Percentiles rank a stretch among this genome's conserved stretches.
phyloP scores from a whole-genome alignment of 2,797 vertebrate species.

The Phaenicophaeus curvirostris region DNA sequence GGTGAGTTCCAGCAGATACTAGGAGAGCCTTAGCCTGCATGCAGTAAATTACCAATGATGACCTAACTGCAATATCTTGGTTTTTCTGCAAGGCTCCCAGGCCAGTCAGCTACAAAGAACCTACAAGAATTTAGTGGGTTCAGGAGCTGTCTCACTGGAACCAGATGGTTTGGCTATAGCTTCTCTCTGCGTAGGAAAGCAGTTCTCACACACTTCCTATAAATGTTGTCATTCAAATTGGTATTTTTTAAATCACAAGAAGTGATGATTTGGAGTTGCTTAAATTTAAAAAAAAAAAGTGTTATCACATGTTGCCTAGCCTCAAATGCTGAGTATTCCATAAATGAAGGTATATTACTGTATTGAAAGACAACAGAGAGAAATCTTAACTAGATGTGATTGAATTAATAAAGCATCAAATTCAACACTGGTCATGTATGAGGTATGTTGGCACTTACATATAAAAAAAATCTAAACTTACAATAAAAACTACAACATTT shows the following conservation, averaged over 20 bases:
- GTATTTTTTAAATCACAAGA: conserved; percentile 17
- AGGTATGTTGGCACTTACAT: neutral
- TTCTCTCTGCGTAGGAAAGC: conserved; percentile 56
- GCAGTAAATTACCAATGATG: neutral
- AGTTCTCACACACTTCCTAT: conserved; percentile 55
- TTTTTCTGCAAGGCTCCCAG: conserved; percentile 8
- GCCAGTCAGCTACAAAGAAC: neutral
- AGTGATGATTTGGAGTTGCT: neutral
- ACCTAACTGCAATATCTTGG: neutral
- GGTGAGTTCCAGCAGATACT: neutral
- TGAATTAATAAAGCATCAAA: neutral
- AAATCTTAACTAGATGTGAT: neutral
- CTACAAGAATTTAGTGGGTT: conserved; percentile 14
- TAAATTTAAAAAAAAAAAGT: neutral
- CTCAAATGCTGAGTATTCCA: neutral
- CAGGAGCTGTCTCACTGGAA: conserved; percentile 39
- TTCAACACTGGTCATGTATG: neutral
- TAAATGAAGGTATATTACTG: neutral
- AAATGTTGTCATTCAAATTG: conserved; percentile 53
- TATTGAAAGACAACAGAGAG: neutral
- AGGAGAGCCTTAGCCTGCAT: neutral
- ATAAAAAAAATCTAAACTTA: neutral
- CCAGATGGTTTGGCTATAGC: conserved; percentile 60
- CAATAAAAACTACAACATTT: neutral
- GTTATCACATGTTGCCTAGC: neutral